Evolutionary conservation across 2,888 invertebrate species (phyloP).

Genomic region (Sinhomidia bicolor): DNA sequence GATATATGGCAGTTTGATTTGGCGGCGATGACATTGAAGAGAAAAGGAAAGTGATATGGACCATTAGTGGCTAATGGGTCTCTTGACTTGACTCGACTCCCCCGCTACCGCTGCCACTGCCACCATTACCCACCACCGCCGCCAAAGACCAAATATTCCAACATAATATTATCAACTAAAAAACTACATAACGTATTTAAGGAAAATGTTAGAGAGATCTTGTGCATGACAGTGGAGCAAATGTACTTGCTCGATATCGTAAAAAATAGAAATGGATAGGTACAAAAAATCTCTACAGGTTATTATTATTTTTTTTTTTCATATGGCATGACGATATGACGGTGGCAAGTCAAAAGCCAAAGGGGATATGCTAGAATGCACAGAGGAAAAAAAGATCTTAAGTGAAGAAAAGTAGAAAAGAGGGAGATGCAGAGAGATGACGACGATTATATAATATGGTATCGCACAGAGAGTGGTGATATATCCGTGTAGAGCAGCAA

Average conservation of each 20-base stretch:
- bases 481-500: too few relatives aligned
- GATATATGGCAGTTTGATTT: constrained; percentile 63
- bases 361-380: constrained; percentile 16
- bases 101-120: constrained; percentile 37
- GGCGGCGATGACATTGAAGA: constrained; percentile 72
- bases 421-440: constrained; percentile 25
- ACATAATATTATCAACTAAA: constrained; percentile 21
- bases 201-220: background rate
- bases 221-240: background rate
- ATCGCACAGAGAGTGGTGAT: too few relatives aligned
- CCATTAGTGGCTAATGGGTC: constrained; percentile 74
- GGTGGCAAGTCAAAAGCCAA: constrained; percentile 46
- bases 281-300: constrained; percentile 30
- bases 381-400: background rate
- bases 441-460: too few relatives aligned
- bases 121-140: background rate
- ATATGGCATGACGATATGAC: background rate
- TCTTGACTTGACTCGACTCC: constrained; percentile 65
- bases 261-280: background rate
- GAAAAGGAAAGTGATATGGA: constrained; percentile 71
- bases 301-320: too few relatives aligned
- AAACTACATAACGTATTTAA: constrained; percentile 9
- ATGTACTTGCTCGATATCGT: background rate
- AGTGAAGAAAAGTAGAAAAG: background rate
- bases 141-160: constrained; percentile 31